A percentile compares a stretch with the other conserved stretches of the same genome.
Conservation (phyloP, 2,797 vertebrate genomes). For the Micropoecilia bifurca region DNA sequence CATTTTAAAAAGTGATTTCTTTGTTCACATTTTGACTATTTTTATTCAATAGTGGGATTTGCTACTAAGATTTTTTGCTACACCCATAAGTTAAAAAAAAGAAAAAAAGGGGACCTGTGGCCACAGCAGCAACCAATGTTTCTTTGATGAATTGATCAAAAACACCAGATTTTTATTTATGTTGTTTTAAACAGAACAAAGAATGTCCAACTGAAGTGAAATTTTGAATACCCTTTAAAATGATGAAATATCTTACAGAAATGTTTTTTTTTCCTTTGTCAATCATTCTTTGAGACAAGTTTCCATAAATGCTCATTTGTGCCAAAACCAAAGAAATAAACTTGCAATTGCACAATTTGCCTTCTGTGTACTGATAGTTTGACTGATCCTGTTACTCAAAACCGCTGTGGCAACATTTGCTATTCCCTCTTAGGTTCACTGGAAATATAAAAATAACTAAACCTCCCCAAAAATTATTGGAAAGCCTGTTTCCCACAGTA, state of each 20-base stretch:
- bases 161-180: background rate
- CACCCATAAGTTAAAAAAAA: background rate
- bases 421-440: background rate
- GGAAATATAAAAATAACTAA: background rate
- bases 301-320: background rate
- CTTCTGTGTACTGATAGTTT: background rate
- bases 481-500: background rate
- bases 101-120: background rate
- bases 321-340: background rate
- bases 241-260: background rate
- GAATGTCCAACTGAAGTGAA: background rate
- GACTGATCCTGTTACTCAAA: background rate
- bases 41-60: no score
- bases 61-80: background rate
- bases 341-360: background rate
- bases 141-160: background rate
- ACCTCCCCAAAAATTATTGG: background rate
- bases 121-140: background rate
- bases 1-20: background rate
- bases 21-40: background rate
- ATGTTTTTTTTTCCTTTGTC: background rate
- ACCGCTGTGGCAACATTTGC: background rate
- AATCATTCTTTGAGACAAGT: background rate
- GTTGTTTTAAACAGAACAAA: background rate
- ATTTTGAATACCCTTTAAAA: background rate